A percentile compares a stretch with the other conserved stretches of the same genome.
phyloP scores from a whole-genome alignment of 1,140 invertebrate genomes.

The Procambarus clarkii region DNA sequence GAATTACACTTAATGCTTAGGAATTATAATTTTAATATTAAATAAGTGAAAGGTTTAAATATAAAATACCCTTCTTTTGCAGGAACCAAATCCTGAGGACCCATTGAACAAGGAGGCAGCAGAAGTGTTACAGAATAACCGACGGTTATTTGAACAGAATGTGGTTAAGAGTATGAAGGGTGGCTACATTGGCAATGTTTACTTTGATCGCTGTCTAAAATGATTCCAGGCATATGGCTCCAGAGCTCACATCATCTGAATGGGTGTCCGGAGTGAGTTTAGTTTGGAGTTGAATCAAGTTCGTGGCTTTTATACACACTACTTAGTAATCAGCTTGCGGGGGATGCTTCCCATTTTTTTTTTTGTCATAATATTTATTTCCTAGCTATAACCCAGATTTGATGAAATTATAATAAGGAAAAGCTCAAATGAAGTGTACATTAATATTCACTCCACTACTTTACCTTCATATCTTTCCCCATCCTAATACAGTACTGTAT shows the following conservation, averaged over 20 bases:
- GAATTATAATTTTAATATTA: not conserved
- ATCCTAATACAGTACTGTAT: not conserved
- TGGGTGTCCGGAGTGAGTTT: constrained; percentile 6
- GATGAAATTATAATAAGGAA: not conserved
- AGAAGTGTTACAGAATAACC: constrained; percentile 95
- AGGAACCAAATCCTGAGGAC: constrained; percentile 99
- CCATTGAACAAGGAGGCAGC: constrained; percentile 99
- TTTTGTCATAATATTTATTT: not conserved
- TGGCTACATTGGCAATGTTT: constrained; percentile 92
- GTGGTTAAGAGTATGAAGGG: constrained; percentile 97
- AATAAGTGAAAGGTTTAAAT: not conserved
- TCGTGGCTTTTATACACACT: constrained; percentile 1
- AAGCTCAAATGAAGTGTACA: not conserved
- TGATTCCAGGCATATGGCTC: constrained; percentile 78
- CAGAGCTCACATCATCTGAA: constrained; percentile 5
- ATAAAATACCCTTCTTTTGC: constrained; percentile 12
- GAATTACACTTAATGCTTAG: not conserved
- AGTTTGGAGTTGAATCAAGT: constrained; percentile 3
- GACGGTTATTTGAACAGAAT: constrained; percentile 96
- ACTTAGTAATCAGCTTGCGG: not conserved
- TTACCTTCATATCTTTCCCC: not conserved
- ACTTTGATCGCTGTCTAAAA: constrained; percentile 97
- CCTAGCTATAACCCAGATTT: not conserved
- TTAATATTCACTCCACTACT: not conserved
- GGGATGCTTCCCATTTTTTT: not conserved